phyloP scores from a whole-genome alignment of 2,797 vertebrate species.

The Darevskia mixta region DNA sequence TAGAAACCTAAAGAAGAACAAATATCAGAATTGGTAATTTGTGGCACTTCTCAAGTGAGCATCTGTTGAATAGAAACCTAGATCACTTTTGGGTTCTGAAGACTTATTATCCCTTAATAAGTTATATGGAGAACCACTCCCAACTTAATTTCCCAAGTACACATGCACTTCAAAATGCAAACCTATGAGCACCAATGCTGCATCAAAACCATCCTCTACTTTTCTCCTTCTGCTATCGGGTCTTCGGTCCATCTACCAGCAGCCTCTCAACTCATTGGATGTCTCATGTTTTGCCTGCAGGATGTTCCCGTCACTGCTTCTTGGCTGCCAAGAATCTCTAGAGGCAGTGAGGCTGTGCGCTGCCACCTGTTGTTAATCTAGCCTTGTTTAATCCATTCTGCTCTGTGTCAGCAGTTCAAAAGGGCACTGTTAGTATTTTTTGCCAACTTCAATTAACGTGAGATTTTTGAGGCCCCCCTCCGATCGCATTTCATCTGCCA shows the following conservation, averaged over 20 bases:
- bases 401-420: constrained; percentile 92
- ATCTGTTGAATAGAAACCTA: neutral
- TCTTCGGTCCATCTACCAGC: neutral
- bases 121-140: neutral
- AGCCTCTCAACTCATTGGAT: neutral
- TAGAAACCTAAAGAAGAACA: neutral
- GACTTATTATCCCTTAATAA: neutral
- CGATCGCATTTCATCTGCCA: constrained; percentile 89
- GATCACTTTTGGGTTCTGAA: neutral
- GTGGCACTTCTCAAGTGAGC: neutral
- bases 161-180: neutral
- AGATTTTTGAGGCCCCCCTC: constrained; percentile 83
- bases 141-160: neutral
- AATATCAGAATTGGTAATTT: neutral
- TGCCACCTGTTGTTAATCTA: constrained; percentile 94
- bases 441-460: constrained; percentile 92
- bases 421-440: constrained; percentile 90
- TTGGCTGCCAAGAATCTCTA: constrained; percentile 40
- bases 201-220: neutral
- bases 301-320: neutral
- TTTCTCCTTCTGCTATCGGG: accelerated
- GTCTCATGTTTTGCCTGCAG: neutral
- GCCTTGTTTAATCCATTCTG: constrained; percentile 87
- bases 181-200: neutral
- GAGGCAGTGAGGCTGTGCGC: constrained; percentile 59